Base-by-base conservation (phyloP, 2,113 vertebrate genomes). In the Piliocolobus tephrosceles region DNA sequence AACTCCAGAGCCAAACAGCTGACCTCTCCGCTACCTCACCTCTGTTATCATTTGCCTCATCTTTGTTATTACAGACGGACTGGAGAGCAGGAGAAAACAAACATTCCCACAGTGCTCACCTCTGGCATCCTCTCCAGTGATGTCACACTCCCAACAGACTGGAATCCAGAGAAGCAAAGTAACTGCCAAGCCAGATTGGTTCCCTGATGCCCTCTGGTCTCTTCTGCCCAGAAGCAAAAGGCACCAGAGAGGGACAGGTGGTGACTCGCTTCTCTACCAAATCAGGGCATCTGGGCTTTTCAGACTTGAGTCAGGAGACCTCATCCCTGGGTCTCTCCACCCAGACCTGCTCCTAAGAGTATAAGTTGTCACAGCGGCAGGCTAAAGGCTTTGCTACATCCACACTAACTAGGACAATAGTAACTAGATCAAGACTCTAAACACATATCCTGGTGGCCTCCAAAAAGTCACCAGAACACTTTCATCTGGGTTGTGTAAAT, bases 41-140 rank as follows among this genome's bases (percentile, higher is more conserved):
- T 76, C 75, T 27, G 25, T 20, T 18, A 8, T 25, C 17, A 25
- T 47, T 45, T 40, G 20, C 73, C 76, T 91, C 89, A 43, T 47
- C 22, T 0, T 7, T n/a, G 81, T 57, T n/a, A 75, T 64, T 25
- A 9, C 2, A 75, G 78, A 55, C 18, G 0, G 84, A 89, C 47
- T 7, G 4, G 50, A 66, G 13, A 32, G 12, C 38, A 61, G 57
- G 20, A 88, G n/a, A 22, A 92, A 45, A 66, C 61, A 68, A n/a
- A 58, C 82, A 90, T 89, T 58, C 64, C 92, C 84, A 91, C 57
- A 38, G 80, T 10, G 50, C 35, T 96, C 52, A 38, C 72, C 94
- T 86, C 61, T n/a, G 83, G 70, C 64, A 40, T 22, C 43, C 27
- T 43, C 70, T 57, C 92, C 13, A 2, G 1, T n/a, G 84, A 87